phyloP scores from a whole-genome alignment of 2,888 invertebrate species.

The Augiades crinisus region DNA sequence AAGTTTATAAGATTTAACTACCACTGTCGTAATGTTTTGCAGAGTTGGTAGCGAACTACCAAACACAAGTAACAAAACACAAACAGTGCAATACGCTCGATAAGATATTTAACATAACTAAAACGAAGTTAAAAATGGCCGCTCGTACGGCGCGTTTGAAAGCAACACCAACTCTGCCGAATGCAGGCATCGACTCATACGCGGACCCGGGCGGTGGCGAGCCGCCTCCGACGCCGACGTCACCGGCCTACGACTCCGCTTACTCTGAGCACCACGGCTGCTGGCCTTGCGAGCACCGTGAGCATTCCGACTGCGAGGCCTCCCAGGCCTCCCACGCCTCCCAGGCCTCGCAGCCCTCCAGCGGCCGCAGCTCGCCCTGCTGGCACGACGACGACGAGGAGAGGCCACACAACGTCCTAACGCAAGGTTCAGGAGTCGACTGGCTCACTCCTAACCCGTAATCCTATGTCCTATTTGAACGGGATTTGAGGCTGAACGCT shows the following conservation, averaged over 20 bases:
- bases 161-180: conserved; percentile 43
- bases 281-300: conserved; percentile 73
- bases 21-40: conserved; percentile 38
- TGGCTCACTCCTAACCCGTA: conserved; percentile 30
- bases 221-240: conserved; percentile 72
- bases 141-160: conserved; percentile 41
- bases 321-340: conserved; percentile 60
- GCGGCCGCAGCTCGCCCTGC: conserved; percentile 72
- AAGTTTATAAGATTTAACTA: conserved; percentile 31
- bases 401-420: conserved; percentile 62
- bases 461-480: conserved; percentile 35
- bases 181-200: conserved; percentile 72
- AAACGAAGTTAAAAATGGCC: conserved; percentile 42
- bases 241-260: conserved; percentile 75
- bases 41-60: conserved; percentile 39
- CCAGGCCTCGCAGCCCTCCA: conserved; percentile 70
- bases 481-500: conserved; percentile 41
- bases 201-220: conserved; percentile 73
- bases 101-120: conserved; percentile 40
- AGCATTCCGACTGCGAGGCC: conserved; percentile 58
- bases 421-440: conserved; percentile 66
- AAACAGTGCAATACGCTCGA: conserved; percentile 34
- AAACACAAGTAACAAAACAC: conserved; percentile 35
- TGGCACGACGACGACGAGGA: conserved; percentile 74
- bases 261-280: conserved; percentile 75